These are phyloP conservation scores for Oscheius sp. DNA, from an alignment of 2,888 invertebrate genomes.

Conservation along the genomic window DNA sequence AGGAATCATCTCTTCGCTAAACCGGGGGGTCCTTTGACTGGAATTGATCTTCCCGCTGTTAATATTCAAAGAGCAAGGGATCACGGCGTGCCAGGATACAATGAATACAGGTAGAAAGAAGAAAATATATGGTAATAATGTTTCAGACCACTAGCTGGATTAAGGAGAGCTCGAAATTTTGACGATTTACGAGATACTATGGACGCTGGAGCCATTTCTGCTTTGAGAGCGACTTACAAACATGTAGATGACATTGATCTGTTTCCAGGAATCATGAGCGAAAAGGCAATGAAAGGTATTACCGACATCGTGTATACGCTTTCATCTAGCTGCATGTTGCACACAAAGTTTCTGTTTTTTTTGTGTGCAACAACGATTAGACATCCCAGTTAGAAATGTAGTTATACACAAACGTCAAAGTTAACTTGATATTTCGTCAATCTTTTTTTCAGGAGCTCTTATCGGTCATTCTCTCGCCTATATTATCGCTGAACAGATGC, in stretches of 20 bases:
- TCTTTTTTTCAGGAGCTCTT: constrained; percentile 77
- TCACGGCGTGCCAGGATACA: constrained; percentile 85
- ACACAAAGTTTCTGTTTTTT: too few species aligned
- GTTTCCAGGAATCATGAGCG: constrained; percentile 92
- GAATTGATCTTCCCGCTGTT: constrained; percentile 85
- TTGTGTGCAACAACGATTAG: too few species aligned
- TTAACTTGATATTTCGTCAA: too few species aligned
- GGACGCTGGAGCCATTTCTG: constrained; percentile 75
- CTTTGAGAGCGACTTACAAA: constrained; percentile 65
- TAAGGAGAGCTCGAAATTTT: constrained; percentile 84
- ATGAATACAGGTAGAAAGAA: constrained; percentile 73
- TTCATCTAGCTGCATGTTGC: too few species aligned
- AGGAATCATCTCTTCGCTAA: constrained; percentile 84
- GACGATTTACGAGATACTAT: constrained; percentile 82
- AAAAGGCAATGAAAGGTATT: constrained; percentile 77
- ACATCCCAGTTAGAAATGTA: too few species aligned
- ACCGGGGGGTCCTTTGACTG: constrained; percentile 67
- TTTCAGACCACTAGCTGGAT: constrained; percentile 71
- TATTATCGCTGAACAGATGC: constrained; percentile 88
- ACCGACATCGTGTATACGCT: too few species aligned
- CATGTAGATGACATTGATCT: constrained; percentile 92
- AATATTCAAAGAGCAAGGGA: constrained; percentile 88
- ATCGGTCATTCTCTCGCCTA: constrained; percentile 92
- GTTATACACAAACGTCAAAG: too few species aligned
- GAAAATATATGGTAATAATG: not conserved